Base-by-base conservation (phyloP, 2,113 vertebrate species). In the Lophotis ruficrista region DNA sequence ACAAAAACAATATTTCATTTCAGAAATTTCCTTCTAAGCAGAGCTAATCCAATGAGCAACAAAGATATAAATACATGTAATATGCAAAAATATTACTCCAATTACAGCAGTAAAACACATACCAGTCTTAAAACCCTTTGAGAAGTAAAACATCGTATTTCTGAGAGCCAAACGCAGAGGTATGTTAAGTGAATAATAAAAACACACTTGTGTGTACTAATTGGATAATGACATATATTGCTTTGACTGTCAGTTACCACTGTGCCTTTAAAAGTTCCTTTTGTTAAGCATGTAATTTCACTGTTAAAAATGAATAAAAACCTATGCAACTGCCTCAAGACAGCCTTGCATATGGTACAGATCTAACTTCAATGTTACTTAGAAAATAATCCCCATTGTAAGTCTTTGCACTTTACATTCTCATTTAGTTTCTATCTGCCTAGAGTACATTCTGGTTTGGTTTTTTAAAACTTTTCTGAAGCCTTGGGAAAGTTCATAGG, bases 141-240 rank as follows among this genome's bases (percentile, higher is more conserved):
- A 77, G 91, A 94, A 96, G 57, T 69, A 85, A 89, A 96, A 76
- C 90, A 87, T 91, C 12, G 22, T 57, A 41, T 91, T 96, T 95
- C 75, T 58, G 78, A 71, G 89, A 90, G 87, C 58, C 87, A 96
- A 95, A 97, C 95, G 86, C 60, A 69, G 86, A 97, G 97, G 94
- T 96, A 84, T 93, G 94, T 97, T 96, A 96, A 97, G 96, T 66
- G 96, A 95, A 94, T 96, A 94, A 95, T 76, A 94, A 89, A 97
- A 96, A 88, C 92, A 93, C 77, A 72, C 90, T 96, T 83, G 51
- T 82, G 89, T 92, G 83, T 96, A 95, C 97, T 98, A 98, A 98
- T 97, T 98, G 96, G 97, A 96, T 98, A 98, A 98, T 98, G 95
- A 96, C 97, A 96, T 78, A 94, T 87, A 96, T 96, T 95, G 91